phyloP scores from a whole-genome alignment of 2,888 invertebrate species.

The Parnassius orleans region DNA sequence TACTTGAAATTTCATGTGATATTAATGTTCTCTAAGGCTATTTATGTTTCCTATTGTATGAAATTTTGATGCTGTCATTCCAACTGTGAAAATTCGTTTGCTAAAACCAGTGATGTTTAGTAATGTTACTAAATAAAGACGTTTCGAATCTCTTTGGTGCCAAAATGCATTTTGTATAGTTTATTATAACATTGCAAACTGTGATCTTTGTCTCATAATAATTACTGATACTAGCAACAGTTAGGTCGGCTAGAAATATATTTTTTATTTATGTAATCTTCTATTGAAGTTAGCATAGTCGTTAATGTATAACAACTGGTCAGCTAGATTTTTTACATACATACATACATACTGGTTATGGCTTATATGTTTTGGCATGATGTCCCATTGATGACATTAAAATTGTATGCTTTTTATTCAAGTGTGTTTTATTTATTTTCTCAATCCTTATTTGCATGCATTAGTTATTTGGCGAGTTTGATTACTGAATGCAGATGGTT shows the following conservation, averaged over 20 bases:
- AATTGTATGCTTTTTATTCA: constrained; percentile 73
- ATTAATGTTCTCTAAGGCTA: constrained; percentile 73
- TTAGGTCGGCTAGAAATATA: constrained; percentile 51
- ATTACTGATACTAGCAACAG: constrained; percentile 57
- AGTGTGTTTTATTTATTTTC: constrained; percentile 64
- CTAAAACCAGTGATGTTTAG: constrained; percentile 29
- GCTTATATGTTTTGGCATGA: constrained; percentile 74
- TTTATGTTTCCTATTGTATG: constrained; percentile 50
- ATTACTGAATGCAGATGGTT: constrained; percentile 64
- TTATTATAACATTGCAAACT: constrained; percentile 54
- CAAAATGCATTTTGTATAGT: constrained; percentile 64
- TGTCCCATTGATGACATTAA: constrained; percentile 75
- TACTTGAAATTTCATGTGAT: constrained; percentile 78
- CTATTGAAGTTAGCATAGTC: constrained; percentile 70
- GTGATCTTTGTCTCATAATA: constrained; percentile 61
- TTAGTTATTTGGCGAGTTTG: constrained; percentile 38
- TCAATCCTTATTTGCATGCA: constrained; percentile 65
- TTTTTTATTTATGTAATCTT: constrained; percentile 72
- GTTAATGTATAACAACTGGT: constrained; percentile 57
- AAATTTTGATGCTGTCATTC: constrained; percentile 58
- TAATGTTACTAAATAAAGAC: constrained; percentile 33
- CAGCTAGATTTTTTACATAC: constrained; percentile 47
- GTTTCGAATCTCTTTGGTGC: constrained; percentile 70
- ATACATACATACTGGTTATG: constrained; percentile 54
- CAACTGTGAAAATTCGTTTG: constrained; percentile 39